phyloP scores from a whole-genome alignment of 2,888 invertebrate genomes.

The Cyclophora punctaria region DNA sequence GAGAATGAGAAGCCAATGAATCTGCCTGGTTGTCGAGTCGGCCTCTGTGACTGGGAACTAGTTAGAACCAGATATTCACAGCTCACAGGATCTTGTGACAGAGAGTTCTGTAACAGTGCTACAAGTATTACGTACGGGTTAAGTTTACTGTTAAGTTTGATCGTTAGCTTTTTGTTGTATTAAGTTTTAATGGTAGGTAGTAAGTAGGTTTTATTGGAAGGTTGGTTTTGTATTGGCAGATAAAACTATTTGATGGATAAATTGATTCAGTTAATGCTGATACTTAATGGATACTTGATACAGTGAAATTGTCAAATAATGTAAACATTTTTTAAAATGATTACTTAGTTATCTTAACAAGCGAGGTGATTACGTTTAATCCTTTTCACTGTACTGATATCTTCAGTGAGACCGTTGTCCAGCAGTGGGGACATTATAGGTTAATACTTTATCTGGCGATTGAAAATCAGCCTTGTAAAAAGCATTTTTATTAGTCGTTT shows the following conservation, averaged over 20 bases:
- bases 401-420: no score
- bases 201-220: neutral
- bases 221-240: neutral
- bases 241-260: neutral
- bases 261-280: neutral
- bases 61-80: constrained; percentile 76
- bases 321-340: no score
- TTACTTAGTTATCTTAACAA: no score
- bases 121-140: constrained; percentile 21
- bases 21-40: constrained; percentile 82
- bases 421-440: no score
- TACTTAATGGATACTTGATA: neutral
- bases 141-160: constrained; percentile 21
- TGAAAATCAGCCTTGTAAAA: no score
- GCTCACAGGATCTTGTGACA: constrained; percentile 71
- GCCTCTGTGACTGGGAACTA: constrained; percentile 84
- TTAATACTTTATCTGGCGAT: no score
- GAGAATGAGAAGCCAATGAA: constrained; percentile 82
- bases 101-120: constrained; percentile 71
- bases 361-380: no score
- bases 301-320: no score
- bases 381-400: no score
- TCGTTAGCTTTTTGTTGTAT: constrained; percentile 9
- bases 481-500: no score
- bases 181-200: neutral